Base-by-base conservation (phyloP, 2,888 invertebrate species). In the Tinea pellionella region DNA sequence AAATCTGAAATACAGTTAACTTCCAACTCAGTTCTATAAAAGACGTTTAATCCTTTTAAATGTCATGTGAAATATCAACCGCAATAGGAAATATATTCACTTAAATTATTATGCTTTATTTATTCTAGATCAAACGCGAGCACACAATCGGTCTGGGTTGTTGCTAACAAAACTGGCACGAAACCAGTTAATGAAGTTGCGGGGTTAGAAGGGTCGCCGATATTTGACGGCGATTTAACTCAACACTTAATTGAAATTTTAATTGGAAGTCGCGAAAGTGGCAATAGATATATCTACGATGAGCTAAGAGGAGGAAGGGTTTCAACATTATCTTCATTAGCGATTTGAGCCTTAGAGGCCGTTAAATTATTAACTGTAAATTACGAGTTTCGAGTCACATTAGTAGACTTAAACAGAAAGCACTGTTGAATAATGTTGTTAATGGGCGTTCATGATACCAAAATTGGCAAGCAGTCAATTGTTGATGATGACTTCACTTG, bases 171-270 rank as follows among this genome's bases (percentile, higher is more conserved):
- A 57, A 32, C 19, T 16, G 57, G 59, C 43, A 24, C 12, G 59
- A 30, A 59, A 30, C 47, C 59, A 43, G 47, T 59, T 59, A 59
- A 59, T 59, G 59, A 59, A 47, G 57, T 32, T 32, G 57, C 59
- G 18, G 41, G 59, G 59, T 59, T 59, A 59, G 13, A 24, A 59
- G 59, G 59, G 59, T 59, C 59, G 47, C 2, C 18, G 41, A 15
- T 59, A 59, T 59, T 41, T 42, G 59, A 59, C 59, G 41, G 15
- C 59, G 51, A 43, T 59, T 59, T 19, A 47, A 59, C 30, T 47
- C 24, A 73, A 68, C 68, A 68, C 75, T 76, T 76, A 77, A 77
- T 77, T 77, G 68, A 74, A 73, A 69, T 68, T 74, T 77, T 76
- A 78, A 76, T 77, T 76, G 74, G 72, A 63, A 61, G 57, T 60